A percentile compares a stretch with the other conserved stretches of the same genome.
These are phyloP conservation scores for Nesospiza acunhae DNA, from an alignment of 2,113 vertebrate species.

Conservation along the genomic window DNA sequence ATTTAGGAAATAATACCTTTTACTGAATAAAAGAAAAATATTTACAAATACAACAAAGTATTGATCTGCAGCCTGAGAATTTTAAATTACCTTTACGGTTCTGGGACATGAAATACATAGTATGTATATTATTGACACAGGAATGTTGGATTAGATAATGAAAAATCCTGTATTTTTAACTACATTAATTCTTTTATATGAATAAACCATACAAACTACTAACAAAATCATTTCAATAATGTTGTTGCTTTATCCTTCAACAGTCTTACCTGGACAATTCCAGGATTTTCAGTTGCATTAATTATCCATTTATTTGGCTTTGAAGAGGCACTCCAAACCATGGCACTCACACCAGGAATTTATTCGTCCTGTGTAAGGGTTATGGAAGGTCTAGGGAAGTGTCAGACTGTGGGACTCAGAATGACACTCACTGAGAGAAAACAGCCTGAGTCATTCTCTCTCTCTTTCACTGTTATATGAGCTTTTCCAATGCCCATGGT, in stretches of 20 bases:
- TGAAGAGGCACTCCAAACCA: not conserved
- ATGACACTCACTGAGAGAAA: not conserved
- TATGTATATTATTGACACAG: not conserved
- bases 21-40: not conserved
- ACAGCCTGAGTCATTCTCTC: fast-evolving
- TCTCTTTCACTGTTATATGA: not conserved
- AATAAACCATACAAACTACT: not conserved
- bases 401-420: not conserved
- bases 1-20: not conserved
- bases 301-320: not conserved
- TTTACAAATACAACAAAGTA: not conserved
- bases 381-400: not conserved
- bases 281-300: not conserved
- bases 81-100: not conserved
- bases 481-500: not conserved
- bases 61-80: not conserved
- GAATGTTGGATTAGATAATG: not conserved
- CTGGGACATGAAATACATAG: not conserved
- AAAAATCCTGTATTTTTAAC: not conserved
- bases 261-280: not conserved
- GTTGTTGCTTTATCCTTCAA: not conserved
- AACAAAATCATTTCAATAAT: not conserved
- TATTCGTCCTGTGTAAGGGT: not conserved
- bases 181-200: not conserved
- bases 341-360: not conserved